Evolutionary conservation across 2,888 invertebrate species (phyloP).

Genomic region (Epistrophella euchroma): DNA sequence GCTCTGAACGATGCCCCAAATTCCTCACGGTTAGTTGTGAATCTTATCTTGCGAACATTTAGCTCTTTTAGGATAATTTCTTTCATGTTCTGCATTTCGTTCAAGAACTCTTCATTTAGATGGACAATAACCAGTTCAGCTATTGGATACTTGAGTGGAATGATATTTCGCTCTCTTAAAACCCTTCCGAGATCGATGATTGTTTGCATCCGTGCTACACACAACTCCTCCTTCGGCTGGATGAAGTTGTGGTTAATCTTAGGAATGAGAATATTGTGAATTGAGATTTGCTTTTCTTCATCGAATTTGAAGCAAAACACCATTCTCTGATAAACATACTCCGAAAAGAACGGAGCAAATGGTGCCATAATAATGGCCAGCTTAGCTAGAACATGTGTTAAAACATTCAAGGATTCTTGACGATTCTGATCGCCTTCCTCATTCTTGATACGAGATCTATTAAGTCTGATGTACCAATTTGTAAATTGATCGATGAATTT

Average conservation of each 20-base stretch:
- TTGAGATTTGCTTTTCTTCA: slow-evolving; percentile 86
- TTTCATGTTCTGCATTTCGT: slow-evolving; percentile 90
- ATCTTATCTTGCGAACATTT: slow-evolving; percentile 51
- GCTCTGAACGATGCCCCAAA: slow-evolving; percentile 66
- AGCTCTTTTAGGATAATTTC: slow-evolving; percentile 89
- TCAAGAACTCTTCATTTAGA: slow-evolving; percentile 89
- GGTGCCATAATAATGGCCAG: slow-evolving; percentile 92
- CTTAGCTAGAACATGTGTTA: slow-evolving; percentile 47
- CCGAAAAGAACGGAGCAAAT: slow-evolving; percentile 97
- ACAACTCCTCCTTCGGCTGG: slow-evolving; percentile 91
- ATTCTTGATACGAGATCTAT: slow-evolving; percentile 92
- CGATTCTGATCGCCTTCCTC: slow-evolving; percentile 81
- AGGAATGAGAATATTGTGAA: slow-evolving; percentile 94
- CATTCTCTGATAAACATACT: slow-evolving; percentile 91
- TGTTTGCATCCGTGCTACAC: slow-evolving; percentile 94
- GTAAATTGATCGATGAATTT: slow-evolving; percentile 98
- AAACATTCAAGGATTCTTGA: slow-evolving; percentile 29
- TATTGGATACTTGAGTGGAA: slow-evolving; percentile 96
- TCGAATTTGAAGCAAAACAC: slow-evolving; percentile 79
- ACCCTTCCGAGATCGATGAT: slow-evolving; percentile 96
- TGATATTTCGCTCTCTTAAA: slow-evolving; percentile 93
- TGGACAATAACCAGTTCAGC: slow-evolving; percentile 96
- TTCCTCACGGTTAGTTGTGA: slow-evolving; percentile 37
- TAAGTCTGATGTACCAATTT: slow-evolving; percentile 99
- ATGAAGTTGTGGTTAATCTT: slow-evolving; percentile 87